Evolutionary conservation across 2,113 vertebrate species (phyloP).

Genomic region (Brevimyrus niger): DNA sequence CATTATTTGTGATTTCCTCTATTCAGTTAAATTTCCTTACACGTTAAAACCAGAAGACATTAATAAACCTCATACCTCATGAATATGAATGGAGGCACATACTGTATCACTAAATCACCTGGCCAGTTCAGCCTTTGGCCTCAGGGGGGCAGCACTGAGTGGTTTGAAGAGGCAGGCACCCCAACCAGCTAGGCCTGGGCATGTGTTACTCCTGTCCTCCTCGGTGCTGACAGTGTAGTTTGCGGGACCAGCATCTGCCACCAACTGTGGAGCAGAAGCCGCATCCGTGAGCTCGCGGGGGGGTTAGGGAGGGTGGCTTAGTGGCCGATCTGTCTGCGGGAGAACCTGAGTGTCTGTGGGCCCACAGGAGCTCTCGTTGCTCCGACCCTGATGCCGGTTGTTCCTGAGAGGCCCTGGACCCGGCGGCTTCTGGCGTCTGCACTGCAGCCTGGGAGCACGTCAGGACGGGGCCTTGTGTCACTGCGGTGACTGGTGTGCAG

Average conservation of each 20-base stretch:
- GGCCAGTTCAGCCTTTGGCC: not conserved
- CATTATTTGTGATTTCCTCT: not conserved
- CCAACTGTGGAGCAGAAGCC: not conserved
- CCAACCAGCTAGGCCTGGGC: not conserved
- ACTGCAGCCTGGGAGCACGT: not conserved
- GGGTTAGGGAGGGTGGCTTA: too few relatives aligned
- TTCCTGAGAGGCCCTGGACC: not conserved
- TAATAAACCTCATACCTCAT: not conserved
- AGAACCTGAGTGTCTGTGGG: not conserved
- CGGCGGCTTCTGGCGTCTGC: constrained; percentile 13
- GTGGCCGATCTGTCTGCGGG: not conserved
- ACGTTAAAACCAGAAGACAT: not conserved
- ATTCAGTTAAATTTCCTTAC: not conserved
- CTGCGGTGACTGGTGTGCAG: not conserved
- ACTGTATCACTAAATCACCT: not conserved
- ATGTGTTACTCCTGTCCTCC: not conserved
- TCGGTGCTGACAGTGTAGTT: not conserved
- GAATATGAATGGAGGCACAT: not conserved
- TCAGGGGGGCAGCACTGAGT: constrained; percentile 5
- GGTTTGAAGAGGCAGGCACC: not conserved
- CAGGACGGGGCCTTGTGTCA: not conserved
- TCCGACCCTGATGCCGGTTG: not conserved
- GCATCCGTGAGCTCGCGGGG: too few relatives aligned
- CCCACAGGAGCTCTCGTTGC: not conserved
- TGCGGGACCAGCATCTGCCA: not conserved